phyloP scores from a whole-genome alignment of 1,140 invertebrate genomes.

The Lasioglossum baleicum region DNA sequence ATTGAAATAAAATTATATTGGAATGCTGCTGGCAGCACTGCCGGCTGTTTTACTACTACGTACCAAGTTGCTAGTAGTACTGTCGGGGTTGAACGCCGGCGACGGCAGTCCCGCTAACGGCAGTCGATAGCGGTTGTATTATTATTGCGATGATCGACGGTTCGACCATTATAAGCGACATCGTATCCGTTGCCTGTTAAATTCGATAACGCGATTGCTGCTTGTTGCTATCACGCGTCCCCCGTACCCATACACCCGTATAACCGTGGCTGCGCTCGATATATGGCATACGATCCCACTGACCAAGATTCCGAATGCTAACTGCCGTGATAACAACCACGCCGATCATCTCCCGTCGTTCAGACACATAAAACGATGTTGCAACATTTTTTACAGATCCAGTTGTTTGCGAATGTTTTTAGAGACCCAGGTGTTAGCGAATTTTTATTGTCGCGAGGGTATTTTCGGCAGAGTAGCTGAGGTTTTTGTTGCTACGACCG shows the following conservation, averaged over 20 bases:
- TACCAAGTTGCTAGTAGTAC: too few species aligned
- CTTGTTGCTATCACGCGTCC: conserved; percentile 12
- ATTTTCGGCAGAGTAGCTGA: too few species aligned
- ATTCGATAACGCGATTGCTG: conserved; percentile 40
- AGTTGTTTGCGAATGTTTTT: too few species aligned
- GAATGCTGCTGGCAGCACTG: too few species aligned
- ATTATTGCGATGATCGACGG: conserved; percentile 42
- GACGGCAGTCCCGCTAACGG: conserved; percentile 17
- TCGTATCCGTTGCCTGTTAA: conserved; percentile 47
- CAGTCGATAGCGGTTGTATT: conserved; percentile 49
- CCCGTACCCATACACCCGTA: not conserved
- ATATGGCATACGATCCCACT: not conserved
- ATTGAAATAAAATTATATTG: too few species aligned
- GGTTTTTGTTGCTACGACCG: too few species aligned
- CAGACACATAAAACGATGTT: too few species aligned
- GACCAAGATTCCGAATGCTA: not conserved
- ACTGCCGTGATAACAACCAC: not conserved
- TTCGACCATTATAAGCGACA: conserved; percentile 20
- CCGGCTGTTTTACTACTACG: too few species aligned
- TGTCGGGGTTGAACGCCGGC: too few species aligned
- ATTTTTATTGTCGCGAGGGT: too few species aligned
- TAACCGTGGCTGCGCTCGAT: not conserved
- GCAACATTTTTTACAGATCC: too few species aligned
- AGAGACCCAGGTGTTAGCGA: too few species aligned
- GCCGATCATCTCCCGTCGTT: not conserved